Conservation (phyloP, 2,888 invertebrate species). For the Trissolcus brochymenae region DNA sequence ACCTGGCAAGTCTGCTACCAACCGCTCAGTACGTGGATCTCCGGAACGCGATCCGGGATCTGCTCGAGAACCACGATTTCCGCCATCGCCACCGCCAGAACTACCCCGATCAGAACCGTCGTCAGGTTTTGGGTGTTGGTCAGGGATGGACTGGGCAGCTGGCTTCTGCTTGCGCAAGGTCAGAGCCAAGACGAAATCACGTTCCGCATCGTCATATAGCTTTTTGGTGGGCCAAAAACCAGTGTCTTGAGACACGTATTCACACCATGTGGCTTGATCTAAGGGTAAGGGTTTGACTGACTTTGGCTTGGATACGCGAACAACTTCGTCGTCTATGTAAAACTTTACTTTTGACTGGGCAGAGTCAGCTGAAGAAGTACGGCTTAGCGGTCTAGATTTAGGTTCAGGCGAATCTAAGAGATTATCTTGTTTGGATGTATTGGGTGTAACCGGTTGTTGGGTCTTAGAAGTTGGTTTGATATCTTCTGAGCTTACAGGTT, state of each 20-base stretch:
- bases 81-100: slow-evolving; percentile 80
- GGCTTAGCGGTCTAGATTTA: slow-evolving; percentile 19
- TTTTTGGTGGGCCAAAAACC: slow-evolving; percentile 81
- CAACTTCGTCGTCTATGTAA: slow-evolving; percentile 72
- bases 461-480: background rate
- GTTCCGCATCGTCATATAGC: slow-evolving; percentile 83
- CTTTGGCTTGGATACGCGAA: slow-evolving; percentile 66
- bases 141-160: slow-evolving; percentile 46
- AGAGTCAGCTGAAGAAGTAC: slow-evolving; percentile 17
- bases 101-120: slow-evolving; percentile 77
- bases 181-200: slow-evolving; percentile 79
- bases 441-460: background rate
- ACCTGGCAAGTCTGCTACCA: slow-evolving; percentile 86
- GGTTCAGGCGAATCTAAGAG: slow-evolving; percentile 14
- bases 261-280: slow-evolving; percentile 46
- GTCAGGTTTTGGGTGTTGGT: slow-evolving; percentile 71
- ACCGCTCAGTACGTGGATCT: slow-evolving; percentile 80
- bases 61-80: slow-evolving; percentile 70
- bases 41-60: slow-evolving; percentile 52
- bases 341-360: slow-evolving; percentile 69
- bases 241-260: slow-evolving; percentile 75
- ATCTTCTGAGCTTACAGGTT: background rate
- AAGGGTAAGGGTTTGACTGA: slow-evolving; percentile 34
- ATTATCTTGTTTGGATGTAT: slow-evolving; percentile 3
- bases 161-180: slow-evolving; percentile 77